phyloP scores from a whole-genome alignment of 2,888 invertebrate species.

The Zygaena filipendulae region DNA sequence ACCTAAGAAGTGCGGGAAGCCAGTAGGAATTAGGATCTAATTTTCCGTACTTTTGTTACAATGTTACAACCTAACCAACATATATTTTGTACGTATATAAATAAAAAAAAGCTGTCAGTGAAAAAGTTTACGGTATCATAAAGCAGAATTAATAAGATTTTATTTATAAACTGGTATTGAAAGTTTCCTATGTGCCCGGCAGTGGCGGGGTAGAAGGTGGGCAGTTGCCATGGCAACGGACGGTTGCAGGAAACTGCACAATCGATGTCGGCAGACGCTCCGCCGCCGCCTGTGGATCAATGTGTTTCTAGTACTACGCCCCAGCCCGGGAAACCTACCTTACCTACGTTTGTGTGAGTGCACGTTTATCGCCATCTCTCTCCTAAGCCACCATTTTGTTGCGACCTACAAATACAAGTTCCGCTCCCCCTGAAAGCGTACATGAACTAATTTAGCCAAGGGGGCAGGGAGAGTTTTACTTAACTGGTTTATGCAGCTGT shows the following conservation, averaged over 20 bases:
- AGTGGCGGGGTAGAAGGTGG: slow-evolving; percentile 46
- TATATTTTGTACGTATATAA: no score
- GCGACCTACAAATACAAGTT: slow-evolving; percentile 23
- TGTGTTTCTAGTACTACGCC: slow-evolving; percentile 69
- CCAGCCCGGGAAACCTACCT: slow-evolving; percentile 55
- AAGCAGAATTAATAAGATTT: no score
- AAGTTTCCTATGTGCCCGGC: slow-evolving; percentile 10
- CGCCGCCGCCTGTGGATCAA: slow-evolving; percentile 54
- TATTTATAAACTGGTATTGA: neutral
- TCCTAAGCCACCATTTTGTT: slow-evolving; percentile 23
- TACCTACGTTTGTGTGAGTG: slow-evolving; percentile 30
- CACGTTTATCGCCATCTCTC: slow-evolving; percentile 23
- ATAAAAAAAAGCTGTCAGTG: no score
- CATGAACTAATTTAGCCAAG: slow-evolving; percentile 16
- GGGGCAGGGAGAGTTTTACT: slow-evolving; percentile 29
- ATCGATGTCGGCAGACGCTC: slow-evolving; percentile 65
- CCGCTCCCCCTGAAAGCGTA: slow-evolving; percentile 12
- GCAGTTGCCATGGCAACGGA: slow-evolving; percentile 49
- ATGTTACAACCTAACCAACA: no score
- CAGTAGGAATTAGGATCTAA: no score
- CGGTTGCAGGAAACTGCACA: slow-evolving; percentile 67
- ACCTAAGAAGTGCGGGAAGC: no score
- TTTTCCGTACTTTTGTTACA: no score
- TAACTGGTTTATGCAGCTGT: slow-evolving; percentile 23
- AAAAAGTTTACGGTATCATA: no score